Evolutionary conservation across 2,888 invertebrate species (phyloP).

Genomic region (Lasioglossum vierecki): DNA sequence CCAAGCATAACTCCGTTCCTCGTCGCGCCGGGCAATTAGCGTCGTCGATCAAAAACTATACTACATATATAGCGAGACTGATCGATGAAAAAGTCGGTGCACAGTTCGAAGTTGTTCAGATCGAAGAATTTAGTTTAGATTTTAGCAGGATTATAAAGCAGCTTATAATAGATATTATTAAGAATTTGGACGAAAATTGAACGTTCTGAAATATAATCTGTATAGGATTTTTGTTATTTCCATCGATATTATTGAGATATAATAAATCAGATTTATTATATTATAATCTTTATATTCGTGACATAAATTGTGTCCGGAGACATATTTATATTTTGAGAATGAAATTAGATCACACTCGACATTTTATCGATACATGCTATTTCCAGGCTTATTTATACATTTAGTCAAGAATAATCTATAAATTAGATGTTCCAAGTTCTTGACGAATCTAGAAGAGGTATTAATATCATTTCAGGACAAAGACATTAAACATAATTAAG

Average conservation of each 20-base stretch:
- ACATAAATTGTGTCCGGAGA: too few species aligned
- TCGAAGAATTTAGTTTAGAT: not conserved
- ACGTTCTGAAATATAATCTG: too few species aligned
- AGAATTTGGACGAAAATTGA: too few species aligned
- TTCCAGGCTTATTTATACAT: too few species aligned
- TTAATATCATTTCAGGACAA: not conserved
- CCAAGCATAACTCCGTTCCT: not conserved
- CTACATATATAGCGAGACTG: not conserved
- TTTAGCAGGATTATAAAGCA: not conserved
- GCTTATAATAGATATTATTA: not conserved
- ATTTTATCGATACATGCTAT: too few species aligned
- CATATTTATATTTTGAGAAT: too few species aligned
- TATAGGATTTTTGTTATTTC: too few species aligned
- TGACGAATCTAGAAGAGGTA: not conserved
- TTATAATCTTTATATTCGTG: not conserved
- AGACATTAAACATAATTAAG: not conserved
- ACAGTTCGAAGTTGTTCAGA: not conserved
- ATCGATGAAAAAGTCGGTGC: conserved; percentile 54
- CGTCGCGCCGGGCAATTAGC: conserved; percentile 50
- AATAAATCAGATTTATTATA: too few species aligned
- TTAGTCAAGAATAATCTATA: too few species aligned
- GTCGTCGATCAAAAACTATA: conserved; percentile 57
- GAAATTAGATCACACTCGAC: too few species aligned
- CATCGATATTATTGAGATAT: too few species aligned
- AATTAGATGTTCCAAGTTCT: too few species aligned